A percentile compares a stretch with the other conserved stretches of the same genome.
Conservation (phyloP, 1,140 invertebrate species). For the Diorhabda carinulata region DNA sequence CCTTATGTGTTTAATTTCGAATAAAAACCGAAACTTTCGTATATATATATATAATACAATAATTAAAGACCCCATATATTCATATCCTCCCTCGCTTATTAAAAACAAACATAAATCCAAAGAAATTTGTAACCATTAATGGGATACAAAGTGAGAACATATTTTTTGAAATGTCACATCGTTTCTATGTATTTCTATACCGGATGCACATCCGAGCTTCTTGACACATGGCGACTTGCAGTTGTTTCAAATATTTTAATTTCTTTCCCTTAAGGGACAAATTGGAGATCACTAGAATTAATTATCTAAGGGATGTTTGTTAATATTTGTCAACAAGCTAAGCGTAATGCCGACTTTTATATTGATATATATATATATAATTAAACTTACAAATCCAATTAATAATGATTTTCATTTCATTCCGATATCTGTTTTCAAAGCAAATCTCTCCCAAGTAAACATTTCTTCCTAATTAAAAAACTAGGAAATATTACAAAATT, state of each 20-base stretch:
- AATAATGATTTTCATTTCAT: too few species aligned
- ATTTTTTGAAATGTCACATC: constrained; percentile 28
- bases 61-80: constrained; percentile 14
- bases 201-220: constrained; percentile 35
- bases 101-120: constrained; percentile 36
- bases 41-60: neutral
- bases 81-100: constrained; percentile 14
- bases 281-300: constrained; percentile 17
- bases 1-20: constrained; percentile 24
- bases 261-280: constrained; percentile 31
- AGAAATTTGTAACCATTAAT: constrained; percentile 37
- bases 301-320: neutral
- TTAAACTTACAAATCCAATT: too few species aligned
- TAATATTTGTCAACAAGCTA: too few species aligned
- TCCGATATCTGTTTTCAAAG: too few species aligned
- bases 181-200: constrained; percentile 8
- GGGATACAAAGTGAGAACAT: constrained; percentile 40
- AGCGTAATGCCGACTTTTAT: too few species aligned
- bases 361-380: too few species aligned
- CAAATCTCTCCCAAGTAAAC: too few species aligned
- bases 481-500: too few species aligned
- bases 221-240: constrained; percentile 30
- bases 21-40: neutral
- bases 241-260: constrained; percentile 38
- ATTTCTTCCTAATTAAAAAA: too few species aligned